phyloP scores from a whole-genome alignment of 2,888 invertebrate genomes.

The Hyposoter didymator region DNA sequence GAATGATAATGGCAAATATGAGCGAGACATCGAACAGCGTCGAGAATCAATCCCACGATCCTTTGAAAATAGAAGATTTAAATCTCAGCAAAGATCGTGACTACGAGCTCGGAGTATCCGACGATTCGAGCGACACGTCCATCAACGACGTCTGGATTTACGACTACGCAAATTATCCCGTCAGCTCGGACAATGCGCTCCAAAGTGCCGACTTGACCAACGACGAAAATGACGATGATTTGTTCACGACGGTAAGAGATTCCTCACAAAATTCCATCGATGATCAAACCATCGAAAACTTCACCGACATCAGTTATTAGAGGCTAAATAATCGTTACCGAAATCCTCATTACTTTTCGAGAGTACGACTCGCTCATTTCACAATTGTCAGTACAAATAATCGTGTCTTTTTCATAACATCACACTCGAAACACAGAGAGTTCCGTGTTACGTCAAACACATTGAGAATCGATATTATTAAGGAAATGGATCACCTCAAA shows the following conservation, averaged over 20 bases:
- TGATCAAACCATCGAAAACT: constrained; percentile 51
- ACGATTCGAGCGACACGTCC: constrained; percentile 68
- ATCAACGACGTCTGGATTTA: constrained; percentile 75
- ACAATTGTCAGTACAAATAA: constrained; percentile 36
- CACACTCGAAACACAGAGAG: not conserved
- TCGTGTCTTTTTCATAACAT: constrained; percentile 47
- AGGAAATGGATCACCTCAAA: no score
- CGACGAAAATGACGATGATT: constrained; percentile 58
- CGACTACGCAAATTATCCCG: constrained; percentile 67
- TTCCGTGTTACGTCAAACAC: not conserved
- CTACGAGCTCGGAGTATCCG: constrained; percentile 60
- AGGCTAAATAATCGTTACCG: not conserved
- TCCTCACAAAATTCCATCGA: constrained; percentile 31
- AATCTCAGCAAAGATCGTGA: constrained; percentile 58
- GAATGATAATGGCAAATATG: constrained; percentile 73
- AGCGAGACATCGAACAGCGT: constrained; percentile 25
- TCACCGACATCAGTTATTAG: constrained; percentile 37
- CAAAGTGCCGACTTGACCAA: constrained; percentile 50
- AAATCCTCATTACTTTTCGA: not conserved
- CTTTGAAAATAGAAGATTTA: constrained; percentile 3
- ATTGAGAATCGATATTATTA: not conserved
- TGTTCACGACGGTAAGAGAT: constrained; percentile 48
- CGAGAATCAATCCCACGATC: constrained; percentile 32
- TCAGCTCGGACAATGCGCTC: constrained; percentile 53
- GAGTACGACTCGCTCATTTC: constrained; percentile 1